These are phyloP conservation scores for Anguilla pacifica DNA, from an alignment of 2,797 vertebrate species.

Conservation along the genomic window DNA sequence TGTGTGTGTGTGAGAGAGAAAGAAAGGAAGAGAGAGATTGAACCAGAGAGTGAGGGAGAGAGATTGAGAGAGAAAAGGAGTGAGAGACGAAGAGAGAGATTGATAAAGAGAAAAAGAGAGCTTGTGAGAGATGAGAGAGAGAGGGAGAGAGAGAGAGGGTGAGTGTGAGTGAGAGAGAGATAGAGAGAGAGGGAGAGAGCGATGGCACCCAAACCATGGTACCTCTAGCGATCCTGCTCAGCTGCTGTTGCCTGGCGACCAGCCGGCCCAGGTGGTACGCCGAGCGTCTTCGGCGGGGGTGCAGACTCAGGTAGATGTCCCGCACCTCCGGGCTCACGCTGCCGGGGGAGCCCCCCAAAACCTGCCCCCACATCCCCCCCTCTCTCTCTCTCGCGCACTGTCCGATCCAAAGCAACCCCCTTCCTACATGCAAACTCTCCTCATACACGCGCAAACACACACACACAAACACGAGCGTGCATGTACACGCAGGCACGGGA, in stretches of 20 bases:
- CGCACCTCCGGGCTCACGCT: not conserved
- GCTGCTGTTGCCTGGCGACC: slow-evolving; percentile 69
- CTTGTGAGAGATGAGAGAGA: no score
- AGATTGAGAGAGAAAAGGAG: no score
- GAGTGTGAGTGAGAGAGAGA: no score
- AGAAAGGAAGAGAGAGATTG: no score
- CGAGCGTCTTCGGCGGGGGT: slow-evolving; percentile 62
- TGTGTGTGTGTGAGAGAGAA: not conserved
- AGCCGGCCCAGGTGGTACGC: slow-evolving; percentile 73
- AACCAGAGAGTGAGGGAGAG: no score
- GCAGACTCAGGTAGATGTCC: slow-evolving; percentile 69
- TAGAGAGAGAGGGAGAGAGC: not conserved
- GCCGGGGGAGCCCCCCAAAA: not conserved
- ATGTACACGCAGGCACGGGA: not conserved
- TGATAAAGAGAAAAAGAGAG: not conserved
- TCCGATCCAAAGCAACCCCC: not conserved
- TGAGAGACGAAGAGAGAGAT: no score
- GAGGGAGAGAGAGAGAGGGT: no score
- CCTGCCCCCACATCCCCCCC: not conserved
- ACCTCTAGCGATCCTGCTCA: slow-evolving; percentile 69
- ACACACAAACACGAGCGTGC: not conserved
- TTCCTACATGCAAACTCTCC: not conserved
- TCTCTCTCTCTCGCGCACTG: not conserved
- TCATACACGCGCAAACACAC: not conserved
- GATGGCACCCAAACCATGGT: slow-evolving; percentile 28